Base-by-base conservation (phyloP, 1,140 invertebrate genomes). In the Drosophila serrata region DNA sequence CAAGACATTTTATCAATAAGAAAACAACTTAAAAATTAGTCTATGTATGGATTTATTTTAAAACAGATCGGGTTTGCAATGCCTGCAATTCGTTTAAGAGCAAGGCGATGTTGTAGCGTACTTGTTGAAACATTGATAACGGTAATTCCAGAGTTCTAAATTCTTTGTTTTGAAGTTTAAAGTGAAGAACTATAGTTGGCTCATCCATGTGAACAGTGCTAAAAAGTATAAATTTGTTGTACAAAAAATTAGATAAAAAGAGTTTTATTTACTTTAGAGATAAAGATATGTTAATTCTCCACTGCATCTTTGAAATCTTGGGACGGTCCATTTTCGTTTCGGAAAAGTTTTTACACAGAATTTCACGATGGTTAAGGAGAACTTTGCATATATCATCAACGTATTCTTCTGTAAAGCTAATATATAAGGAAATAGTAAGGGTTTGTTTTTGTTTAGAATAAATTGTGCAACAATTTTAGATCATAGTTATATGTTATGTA, bases 221-320 rank as follows among this genome's bases (percentile, higher is more conserved):
- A 49, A n/a, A 69, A 31, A 27, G 19, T 19, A 12, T 19, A 40
- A n/a, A 4, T 37, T 12, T 35, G 3, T 27, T 29, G 1, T 58
- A 37, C 46, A 33, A 13, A 40, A 43, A 24, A 37, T 5, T 0
- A 22, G 12, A 12, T 15, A 12, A 8, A 8, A 1, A 24, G 12
- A 15, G 7, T 4, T 35, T 37, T 56, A 69, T 78, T 58, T 73
- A 93, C 92, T 76, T 75, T 19, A 90, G 74, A 6, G 49, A 58
- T 22, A 92, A 42, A 8, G 92, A 92, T 39, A 93, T 91, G 42
- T 93, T 93, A 13, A 93, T 92, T 15, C 92, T 79, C 92, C 92
- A 93, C 45, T 93, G 90, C 53, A 93, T 45, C n/a, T 92, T 88
- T 15, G 79, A 69, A 33, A 92, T 87, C 68, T 91, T 88, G 1